These are phyloP conservation scores for Phragmatobia fuliginosa DNA, from an alignment of 2,888 invertebrate species.

Conservation along the genomic window DNA sequence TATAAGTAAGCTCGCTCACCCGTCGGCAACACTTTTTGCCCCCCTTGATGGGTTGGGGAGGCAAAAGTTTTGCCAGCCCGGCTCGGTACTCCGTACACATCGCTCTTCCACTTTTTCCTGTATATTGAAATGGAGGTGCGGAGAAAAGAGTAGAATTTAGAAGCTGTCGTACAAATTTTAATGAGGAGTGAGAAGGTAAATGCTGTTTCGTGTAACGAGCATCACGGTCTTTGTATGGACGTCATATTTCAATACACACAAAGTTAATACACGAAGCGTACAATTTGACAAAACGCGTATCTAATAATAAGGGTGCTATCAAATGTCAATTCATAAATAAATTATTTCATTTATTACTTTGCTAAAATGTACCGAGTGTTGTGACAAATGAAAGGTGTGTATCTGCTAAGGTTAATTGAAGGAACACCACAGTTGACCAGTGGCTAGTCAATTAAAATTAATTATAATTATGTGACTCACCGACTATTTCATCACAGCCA, in stretches of 20 bases:
- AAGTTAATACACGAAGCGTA: conserved; percentile 52
- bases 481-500: conserved; percentile 76
- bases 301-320: conserved; percentile 46
- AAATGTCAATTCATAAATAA: conserved; percentile 31
- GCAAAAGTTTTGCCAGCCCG: conserved; percentile 84
- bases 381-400: not conserved
- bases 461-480: conserved; percentile 78
- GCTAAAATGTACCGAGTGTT: not conserved
- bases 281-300: conserved; percentile 52
- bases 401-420: conserved; percentile 11
- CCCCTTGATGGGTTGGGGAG: conserved; percentile 76
- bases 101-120: conserved; percentile 87
- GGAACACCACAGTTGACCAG: conserved; percentile 55
- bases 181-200: conserved; percentile 83
- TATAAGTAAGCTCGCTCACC: conserved; percentile 81
- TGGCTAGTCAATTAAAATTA: conserved; percentile 71
- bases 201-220: conserved; percentile 72
- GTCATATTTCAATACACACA: conserved; percentile 62
- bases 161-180: conserved; percentile 86
- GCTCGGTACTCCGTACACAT: conserved; percentile 84
- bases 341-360: conserved; percentile 13
- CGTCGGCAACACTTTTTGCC: conserved; percentile 86
- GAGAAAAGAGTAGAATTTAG: conserved; percentile 87
- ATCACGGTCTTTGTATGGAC: conserved; percentile 64
- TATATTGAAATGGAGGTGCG: conserved; percentile 86